Base-by-base conservation (phyloP, 2,888 invertebrate species). In the Sarcophaga rosellei region DNA sequence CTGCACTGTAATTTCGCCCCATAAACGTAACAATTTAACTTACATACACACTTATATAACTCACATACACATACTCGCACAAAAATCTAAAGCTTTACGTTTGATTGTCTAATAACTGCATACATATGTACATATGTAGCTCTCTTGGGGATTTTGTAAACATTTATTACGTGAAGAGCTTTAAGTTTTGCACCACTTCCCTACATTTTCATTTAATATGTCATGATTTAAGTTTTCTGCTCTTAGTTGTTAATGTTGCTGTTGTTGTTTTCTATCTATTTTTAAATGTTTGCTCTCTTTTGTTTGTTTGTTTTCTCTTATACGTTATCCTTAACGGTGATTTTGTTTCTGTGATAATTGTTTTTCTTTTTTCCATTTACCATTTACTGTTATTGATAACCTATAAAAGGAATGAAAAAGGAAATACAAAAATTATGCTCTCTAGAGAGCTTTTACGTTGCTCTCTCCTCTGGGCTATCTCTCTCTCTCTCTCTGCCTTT, bases 141-240 rank as follows among this genome's bases (percentile, higher is more conserved):
- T 66, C 57, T 66, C 44, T 80, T 79, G 75, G 84, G 75, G 61
- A 61, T 61, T 65, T 53, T 53, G 53, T 53, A 53, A 53, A 53
- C 17, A 53, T 15, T 53, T 53, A 1, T 53, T 53, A 53, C 53
- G 53, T 5, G 44, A 75, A 86, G 35, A 35, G 78, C 69, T 84
- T 81, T 84, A 75, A 21, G 23, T 69, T 84, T 86, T 86, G 84
- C 86, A 86, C 86, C 81, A 86, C 86, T 86, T 84, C 66, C 81
- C 86, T 81, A 86, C 66, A 78, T 86, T 84, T 78, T 53, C 17
- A 70, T 84, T 81, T 84, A 35, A 70, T 83, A 53, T 86, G 81
- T 84, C 81, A 84, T 75, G 70, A 62, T 75, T 73, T 81, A 12
- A 53, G 15, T 53, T 53, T 17, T 53, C 17, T 53, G 53, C 53